phyloP scores from a whole-genome alignment of 2,888 invertebrate species.

The Macroteleia sp. region DNA sequence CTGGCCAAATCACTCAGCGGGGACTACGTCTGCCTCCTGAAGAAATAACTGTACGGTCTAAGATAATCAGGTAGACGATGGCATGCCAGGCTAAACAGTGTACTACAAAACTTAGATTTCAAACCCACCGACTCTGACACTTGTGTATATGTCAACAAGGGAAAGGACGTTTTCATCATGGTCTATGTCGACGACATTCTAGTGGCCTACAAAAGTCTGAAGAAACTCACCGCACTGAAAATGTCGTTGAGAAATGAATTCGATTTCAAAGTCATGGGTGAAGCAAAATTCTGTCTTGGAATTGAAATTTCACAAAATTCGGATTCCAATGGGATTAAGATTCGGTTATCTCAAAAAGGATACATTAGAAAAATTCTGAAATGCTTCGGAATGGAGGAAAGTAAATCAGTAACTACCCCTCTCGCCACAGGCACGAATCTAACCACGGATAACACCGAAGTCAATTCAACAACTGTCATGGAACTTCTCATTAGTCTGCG shows the following conservation, averaged over 20 bases:
- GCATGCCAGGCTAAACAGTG: background rate
- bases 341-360: conserved; percentile 22
- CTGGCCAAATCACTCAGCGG: too few relatives aligned
- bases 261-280: conserved; percentile 64
- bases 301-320: conserved; percentile 59
- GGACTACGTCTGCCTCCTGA: too few relatives aligned
- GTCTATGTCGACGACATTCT: conserved; percentile 14
- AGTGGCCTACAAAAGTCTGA: conserved; percentile 3
- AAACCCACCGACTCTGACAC: background rate
- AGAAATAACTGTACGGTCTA: too few relatives aligned
- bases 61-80: conserved; percentile 1
- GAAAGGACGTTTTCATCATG: background rate
- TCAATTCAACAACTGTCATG: background rate
- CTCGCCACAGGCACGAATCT: background rate
- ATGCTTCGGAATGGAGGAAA: conserved; percentile 59
- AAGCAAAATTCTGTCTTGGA: conserved; percentile 64
- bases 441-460: too few relatives aligned
- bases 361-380: conserved; percentile 49
- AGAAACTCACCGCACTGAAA: background rate
- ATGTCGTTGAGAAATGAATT: conserved; percentile 25
- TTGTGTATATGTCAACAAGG: conserved; percentile 1
- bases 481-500: background rate
- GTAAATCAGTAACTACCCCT: conserved; percentile 24
- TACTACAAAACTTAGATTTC: background rate
- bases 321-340: background rate